Evolutionary conservation across 2,888 invertebrate genomes (phyloP).

Genomic region (Craniophora ligustri): DNA sequence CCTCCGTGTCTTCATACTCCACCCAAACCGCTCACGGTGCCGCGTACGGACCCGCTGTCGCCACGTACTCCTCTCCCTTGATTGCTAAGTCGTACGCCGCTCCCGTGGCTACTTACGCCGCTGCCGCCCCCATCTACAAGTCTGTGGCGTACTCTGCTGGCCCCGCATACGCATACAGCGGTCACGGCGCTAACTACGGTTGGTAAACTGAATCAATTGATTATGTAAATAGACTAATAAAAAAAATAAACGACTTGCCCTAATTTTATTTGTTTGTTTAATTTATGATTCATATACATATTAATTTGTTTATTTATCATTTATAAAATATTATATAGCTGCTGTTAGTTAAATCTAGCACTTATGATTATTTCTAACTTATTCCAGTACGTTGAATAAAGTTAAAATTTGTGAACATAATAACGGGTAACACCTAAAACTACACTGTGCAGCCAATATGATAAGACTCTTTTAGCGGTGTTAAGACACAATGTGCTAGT

Average conservation of each 20-base stretch:
- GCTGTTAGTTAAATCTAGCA: too few species aligned
- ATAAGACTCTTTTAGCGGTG: too few species aligned
- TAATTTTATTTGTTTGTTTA: constrained; percentile 44
- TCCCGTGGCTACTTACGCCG: constrained; percentile 67
- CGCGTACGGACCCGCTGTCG: constrained; percentile 28
- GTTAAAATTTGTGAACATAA: too few species aligned
- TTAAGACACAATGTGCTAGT: too few species aligned
- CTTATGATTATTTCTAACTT: too few species aligned
- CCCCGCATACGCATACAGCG: constrained; percentile 89
- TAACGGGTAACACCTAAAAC: too few species aligned
- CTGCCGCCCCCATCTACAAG: constrained; percentile 74
- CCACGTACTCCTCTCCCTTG: constrained; percentile 60
- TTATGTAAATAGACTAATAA: constrained; percentile 70
- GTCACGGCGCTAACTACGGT: constrained; percentile 90
- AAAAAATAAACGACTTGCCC: constrained; percentile 66
- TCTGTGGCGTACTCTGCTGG: constrained; percentile 88
- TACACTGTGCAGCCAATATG: too few species aligned
- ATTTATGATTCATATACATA: too few species aligned
- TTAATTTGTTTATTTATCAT: too few species aligned
- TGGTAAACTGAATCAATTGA: constrained; percentile 86
- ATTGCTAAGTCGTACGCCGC: constrained; percentile 60
- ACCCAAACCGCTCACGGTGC: constrained; percentile 64
- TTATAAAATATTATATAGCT: too few species aligned
- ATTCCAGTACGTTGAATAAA: too few species aligned
- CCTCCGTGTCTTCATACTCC: constrained; percentile 78